These are phyloP conservation scores for Yoshiicerus persimilis DNA, from an alignment of 1,140 invertebrate species.

Conservation along the genomic window DNA sequence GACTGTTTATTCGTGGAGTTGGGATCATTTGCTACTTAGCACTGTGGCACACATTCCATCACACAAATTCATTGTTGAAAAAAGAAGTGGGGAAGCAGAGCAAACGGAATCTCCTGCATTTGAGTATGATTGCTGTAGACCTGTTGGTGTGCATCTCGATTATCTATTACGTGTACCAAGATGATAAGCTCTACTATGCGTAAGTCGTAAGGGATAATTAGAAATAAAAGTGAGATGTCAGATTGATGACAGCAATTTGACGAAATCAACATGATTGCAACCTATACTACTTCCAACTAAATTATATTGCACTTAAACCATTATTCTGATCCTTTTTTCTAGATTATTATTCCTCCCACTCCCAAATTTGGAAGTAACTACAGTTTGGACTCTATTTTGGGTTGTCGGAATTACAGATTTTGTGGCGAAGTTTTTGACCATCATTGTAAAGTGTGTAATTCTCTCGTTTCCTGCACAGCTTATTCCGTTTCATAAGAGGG, in stretches of 20 bases:
- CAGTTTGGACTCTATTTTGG: constrained; percentile 78
- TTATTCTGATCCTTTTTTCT: no score
- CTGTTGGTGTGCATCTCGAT: constrained; percentile 67
- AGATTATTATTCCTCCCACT: constrained; percentile 68
- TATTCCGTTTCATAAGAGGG: constrained; percentile 75
- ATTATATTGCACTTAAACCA: no score
- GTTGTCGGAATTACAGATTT: constrained; percentile 82
- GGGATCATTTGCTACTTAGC: constrained; percentile 65
- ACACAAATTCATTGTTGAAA: constrained; percentile 75
- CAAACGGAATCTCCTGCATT: constrained; percentile 64
- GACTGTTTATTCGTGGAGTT: constrained; percentile 45
- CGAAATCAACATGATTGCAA: no score
- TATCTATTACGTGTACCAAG: constrained; percentile 71
- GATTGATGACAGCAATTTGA: no score
- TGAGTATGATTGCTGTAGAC: constrained; percentile 68
- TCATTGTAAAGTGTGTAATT: constrained; percentile 74
- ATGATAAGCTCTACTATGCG: constrained; percentile 60
- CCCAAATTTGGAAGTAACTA: constrained; percentile 61
- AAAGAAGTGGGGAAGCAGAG: constrained; percentile 75
- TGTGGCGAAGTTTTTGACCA: constrained; percentile 78
- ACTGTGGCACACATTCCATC: constrained; percentile 73
- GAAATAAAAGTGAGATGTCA: no score
- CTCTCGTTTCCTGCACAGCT: constrained; percentile 71
- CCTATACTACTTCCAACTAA: no score
- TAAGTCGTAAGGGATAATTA: no score